Percentiles rank a stretch among this genome's conserved stretches.
Conservation (phyloP, 2,113 vertebrate genomes). For the Plestiodon gilberti region DNA sequence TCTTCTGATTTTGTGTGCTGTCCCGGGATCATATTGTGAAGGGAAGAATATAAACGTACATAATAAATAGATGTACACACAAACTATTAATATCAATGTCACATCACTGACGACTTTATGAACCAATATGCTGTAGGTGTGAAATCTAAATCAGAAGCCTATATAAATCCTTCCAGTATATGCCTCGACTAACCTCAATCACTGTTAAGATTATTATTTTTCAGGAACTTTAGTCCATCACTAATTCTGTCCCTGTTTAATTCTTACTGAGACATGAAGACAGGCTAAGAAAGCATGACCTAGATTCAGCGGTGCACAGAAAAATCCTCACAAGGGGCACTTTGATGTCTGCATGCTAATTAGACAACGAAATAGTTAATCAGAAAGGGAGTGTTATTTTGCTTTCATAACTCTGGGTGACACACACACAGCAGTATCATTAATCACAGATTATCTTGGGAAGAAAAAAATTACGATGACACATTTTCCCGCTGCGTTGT, state of each 20-base stretch:
- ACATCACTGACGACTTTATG: background rate
- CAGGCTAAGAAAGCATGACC: constrained; percentile 52
- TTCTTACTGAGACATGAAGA: constrained; percentile 44
- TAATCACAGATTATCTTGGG: constrained; percentile 18
- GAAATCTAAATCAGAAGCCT: constrained; percentile 12
- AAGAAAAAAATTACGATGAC: background rate
- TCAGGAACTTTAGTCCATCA: constrained; percentile 32
- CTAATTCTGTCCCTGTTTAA: constrained; percentile 33
- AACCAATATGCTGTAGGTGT: constrained; percentile 16
- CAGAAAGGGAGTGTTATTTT: constrained; percentile 33
- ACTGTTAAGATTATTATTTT: constrained; percentile 45
- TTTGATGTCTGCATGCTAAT: constrained; percentile 40
- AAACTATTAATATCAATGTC: background rate
- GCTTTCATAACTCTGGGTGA: constrained; percentile 30
- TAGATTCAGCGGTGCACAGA: constrained; percentile 47
- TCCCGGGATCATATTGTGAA: too few relatives aligned
- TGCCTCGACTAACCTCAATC: constrained; percentile 26
- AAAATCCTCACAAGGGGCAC: constrained; percentile 40
- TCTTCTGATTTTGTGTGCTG: too few relatives aligned
- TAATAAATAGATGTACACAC: too few relatives aligned
- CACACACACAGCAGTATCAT: constrained; percentile 12
- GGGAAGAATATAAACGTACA: too few relatives aligned
- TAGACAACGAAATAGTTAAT: constrained; percentile 59
- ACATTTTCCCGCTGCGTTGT: constrained; percentile 14
- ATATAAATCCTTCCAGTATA: constrained; percentile 23